phyloP scores from a whole-genome alignment of 1,140 invertebrate genomes.

The Dendroctonus ponderosae region DNA sequence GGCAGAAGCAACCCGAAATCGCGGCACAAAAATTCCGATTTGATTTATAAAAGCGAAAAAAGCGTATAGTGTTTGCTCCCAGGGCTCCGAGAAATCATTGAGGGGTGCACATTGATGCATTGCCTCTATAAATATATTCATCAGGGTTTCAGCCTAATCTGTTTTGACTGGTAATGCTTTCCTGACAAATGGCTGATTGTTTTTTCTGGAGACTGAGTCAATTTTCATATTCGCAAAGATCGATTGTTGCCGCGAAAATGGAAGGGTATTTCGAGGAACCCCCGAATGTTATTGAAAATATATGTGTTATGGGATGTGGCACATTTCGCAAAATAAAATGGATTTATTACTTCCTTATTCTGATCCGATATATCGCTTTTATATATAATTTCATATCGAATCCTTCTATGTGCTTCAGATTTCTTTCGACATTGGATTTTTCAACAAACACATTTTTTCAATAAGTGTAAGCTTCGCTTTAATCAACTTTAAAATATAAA shows the following conservation, averaged over 20 bases:
- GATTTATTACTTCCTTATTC: too few species aligned
- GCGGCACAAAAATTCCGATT: constrained; percentile 38
- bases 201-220: constrained; percentile 25
- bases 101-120: constrained; percentile 38
- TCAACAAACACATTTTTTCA: too few species aligned
- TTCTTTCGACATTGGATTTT: too few species aligned
- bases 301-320: too few species aligned
- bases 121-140: constrained; percentile 42
- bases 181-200: constrained; percentile 33
- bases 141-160: constrained; percentile 34
- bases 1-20: constrained; percentile 4
- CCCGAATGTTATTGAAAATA: too few species aligned
- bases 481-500: too few species aligned
- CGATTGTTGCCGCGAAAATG: not conserved
- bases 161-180: constrained; percentile 30
- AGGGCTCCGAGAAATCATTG: constrained; percentile 38
- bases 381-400: too few species aligned
- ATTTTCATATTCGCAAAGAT: constrained; percentile 20
- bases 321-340: too few species aligned
- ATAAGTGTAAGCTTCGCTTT: too few species aligned
- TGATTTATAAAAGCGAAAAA: constrained; percentile 43
- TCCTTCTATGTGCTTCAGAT: too few species aligned
- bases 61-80: constrained; percentile 37
- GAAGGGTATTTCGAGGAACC: too few species aligned
- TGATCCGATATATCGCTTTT: too few species aligned